These are phyloP conservation scores for Eulemur rubriventer DNA, from an alignment of 2,797 vertebrate species.

Conservation along the genomic window DNA sequence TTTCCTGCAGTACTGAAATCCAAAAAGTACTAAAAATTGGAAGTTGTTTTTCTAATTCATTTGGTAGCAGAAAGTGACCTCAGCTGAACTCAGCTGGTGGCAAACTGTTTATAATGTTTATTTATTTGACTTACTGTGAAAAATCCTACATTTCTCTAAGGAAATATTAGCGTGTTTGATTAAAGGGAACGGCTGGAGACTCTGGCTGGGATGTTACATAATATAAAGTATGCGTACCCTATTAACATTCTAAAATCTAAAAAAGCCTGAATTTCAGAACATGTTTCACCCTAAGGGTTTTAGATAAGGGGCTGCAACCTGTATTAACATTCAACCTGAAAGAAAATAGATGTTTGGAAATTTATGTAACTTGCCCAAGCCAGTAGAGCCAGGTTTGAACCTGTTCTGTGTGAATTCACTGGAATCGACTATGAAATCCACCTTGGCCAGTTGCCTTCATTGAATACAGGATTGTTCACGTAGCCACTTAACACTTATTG, in stretches of 20 bases:
- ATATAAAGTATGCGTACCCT: neutral
- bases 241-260: neutral
- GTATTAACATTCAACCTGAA: neutral
- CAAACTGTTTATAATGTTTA: neutral
- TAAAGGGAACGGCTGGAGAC: neutral
- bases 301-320: neutral
- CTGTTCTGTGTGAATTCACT: neutral
- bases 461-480: neutral
- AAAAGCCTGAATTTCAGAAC: neutral
- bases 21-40: neutral
- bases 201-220: neutral
- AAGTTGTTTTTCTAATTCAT: neutral
- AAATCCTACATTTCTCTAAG: neutral
- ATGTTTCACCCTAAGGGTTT: neutral
- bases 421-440: neutral
- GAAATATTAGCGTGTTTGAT: neutral
- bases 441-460: neutral
- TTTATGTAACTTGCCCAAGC: neutral
- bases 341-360: neutral
- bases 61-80: neutral
- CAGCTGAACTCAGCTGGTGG: neutral
- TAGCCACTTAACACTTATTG: neutral
- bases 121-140: constrained; percentile 6
- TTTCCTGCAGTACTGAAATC: neutral
- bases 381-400: neutral